Evolutionary conservation across 2,888 invertebrate genomes (phyloP).

Genomic region (Anodontia alba): DNA sequence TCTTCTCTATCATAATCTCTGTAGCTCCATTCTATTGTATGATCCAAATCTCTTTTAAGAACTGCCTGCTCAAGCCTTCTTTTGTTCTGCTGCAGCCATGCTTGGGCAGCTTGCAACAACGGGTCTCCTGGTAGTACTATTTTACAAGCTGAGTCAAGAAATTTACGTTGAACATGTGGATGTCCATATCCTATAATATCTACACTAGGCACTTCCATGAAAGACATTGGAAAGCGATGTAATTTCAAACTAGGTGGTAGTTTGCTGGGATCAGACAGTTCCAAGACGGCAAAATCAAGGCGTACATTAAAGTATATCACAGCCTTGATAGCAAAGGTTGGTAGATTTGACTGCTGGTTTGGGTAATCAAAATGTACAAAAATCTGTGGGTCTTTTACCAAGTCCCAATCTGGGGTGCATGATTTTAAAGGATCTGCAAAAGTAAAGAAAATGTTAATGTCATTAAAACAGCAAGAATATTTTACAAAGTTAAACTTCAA

Average conservation of each 20-base stretch:
- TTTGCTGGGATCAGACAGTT: constrained; percentile 11
- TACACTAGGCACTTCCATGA: not conserved
- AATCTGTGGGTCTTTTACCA: not conserved
- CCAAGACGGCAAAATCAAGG: constrained; percentile 9
- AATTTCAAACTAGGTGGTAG: not conserved
- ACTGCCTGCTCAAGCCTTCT: not conserved
- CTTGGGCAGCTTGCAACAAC: constrained; percentile 1
- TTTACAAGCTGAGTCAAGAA: constrained; percentile 19
- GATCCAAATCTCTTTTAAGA: not conserved
- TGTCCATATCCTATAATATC: constrained; percentile 26
- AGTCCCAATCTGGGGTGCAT: not conserved
- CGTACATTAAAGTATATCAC: not conserved
- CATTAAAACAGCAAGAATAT: too few species aligned
- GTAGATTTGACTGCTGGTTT: not conserved
- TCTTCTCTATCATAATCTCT: not conserved
- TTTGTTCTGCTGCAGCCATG: constrained; percentile 5
- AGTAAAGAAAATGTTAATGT: not conserved
- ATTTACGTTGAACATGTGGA: not conserved
- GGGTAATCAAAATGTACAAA: not conserved
- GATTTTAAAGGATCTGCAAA: not conserved
- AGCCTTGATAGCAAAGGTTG: not conserved
- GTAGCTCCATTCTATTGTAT: not conserved
- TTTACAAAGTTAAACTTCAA: too few species aligned
- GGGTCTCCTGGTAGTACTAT: not conserved
- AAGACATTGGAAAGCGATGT: not conserved